Evolutionary conservation across 53 echinoderm and acorn worm species (phyloP).

Genomic region (Echinometra lucunter): DNA sequence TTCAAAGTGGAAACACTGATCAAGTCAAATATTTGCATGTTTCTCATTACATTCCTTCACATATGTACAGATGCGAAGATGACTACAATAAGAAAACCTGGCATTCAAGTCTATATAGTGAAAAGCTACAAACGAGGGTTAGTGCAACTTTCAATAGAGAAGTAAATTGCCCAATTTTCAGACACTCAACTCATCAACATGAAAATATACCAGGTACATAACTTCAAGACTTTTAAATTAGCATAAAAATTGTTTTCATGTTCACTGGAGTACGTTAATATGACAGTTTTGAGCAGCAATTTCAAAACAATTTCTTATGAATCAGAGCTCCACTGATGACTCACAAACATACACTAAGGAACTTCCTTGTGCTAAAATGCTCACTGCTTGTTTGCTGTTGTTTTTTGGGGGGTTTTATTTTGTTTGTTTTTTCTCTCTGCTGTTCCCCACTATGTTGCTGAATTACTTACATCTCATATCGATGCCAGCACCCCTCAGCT

Average conservation of each 20-base stretch:
- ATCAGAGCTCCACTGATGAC: not conserved
- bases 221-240: not conserved
- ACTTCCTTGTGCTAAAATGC: not conserved
- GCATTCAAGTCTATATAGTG: too few species aligned
- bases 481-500: slow-evolving; percentile 45
- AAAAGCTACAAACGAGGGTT: too few species aligned
- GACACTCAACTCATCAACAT: not conserved
- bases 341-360: not conserved
- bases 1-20: too few species aligned
- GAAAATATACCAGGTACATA: not conserved
- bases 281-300: not conserved
- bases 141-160: too few species aligned
- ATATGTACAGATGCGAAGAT: too few species aligned
- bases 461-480: slow-evolving; percentile 16
- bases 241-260: not conserved
- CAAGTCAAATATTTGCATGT: too few species aligned
- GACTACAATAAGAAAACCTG: too few species aligned
- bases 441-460: not conserved
- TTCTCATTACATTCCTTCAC: too few species aligned
- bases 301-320: not conserved
- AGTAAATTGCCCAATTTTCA: too few species aligned
- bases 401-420: too few species aligned
- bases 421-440: too few species aligned
- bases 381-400: not conserved
- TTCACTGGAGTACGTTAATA: not conserved